A percentile compares a stretch with the other conserved stretches of the same genome.
These are phyloP conservation scores for Mya arenaria DNA, from an alignment of 1,140 invertebrate species.

Conservation along the genomic window DNA sequence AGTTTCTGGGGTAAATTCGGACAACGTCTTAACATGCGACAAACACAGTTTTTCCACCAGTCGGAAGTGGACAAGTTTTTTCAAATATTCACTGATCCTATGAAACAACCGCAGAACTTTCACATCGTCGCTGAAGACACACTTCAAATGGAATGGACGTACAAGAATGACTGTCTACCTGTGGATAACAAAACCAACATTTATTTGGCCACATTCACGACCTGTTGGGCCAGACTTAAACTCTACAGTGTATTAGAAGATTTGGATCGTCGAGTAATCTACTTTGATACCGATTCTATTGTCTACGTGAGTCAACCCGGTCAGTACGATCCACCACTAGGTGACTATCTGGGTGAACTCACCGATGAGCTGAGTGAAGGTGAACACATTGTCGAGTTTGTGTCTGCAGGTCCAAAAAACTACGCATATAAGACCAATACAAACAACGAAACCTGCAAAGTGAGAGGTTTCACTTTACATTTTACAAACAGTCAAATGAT, in stretches of 20 bases:
- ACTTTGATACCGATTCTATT: constrained; percentile 80
- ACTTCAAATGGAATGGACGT: constrained; percentile 37
- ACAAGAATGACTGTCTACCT: not conserved
- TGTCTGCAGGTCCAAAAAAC: too few relatives aligned
- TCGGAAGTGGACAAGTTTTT: constrained; percentile 62
- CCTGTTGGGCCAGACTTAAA: constrained; percentile 78
- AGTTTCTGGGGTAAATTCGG: too few relatives aligned
- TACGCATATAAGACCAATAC: too few relatives aligned
- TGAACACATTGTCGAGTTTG: too few relatives aligned
- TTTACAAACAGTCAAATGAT: too few relatives aligned
- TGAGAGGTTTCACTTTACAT: too few relatives aligned
- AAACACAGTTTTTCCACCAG: constrained; percentile 54
- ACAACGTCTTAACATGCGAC: constrained; percentile 54
- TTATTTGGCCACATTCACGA: constrained; percentile 77
- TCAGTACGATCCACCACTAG: too few relatives aligned
- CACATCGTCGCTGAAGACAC: constrained; percentile 53
- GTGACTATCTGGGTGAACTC: too few relatives aligned
- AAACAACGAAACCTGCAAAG: too few relatives aligned
- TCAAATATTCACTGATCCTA: constrained; percentile 65
- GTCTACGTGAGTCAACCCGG: constrained; percentile 24
- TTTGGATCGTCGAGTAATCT: constrained; percentile 73
- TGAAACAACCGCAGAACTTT: constrained; percentile 53
- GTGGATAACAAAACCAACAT: constrained; percentile 71
- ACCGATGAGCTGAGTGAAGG: too few relatives aligned
- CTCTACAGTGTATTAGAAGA: constrained; percentile 77